These are phyloP conservation scores for Lampropteryx suffumata DNA, from an alignment of 2,888 invertebrate genomes.

Conservation along the genomic window DNA sequence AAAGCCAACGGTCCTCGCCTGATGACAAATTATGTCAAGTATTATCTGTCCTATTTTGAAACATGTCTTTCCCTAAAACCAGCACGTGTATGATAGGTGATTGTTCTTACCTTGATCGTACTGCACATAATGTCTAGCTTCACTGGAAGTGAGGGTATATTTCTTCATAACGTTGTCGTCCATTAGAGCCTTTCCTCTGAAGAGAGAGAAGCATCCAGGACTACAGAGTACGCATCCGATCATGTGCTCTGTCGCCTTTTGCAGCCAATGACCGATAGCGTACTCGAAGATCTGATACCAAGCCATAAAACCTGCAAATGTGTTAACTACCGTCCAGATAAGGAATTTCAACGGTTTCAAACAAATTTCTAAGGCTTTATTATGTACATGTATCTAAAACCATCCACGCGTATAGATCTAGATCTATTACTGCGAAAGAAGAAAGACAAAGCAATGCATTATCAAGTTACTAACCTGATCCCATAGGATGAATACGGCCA, in stretches of 20 bases:
- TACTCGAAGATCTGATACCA: slow-evolving; percentile 96
- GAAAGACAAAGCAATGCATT: too few relatives aligned
- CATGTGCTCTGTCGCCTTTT: slow-evolving; percentile 95
- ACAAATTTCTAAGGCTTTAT: too few relatives aligned
- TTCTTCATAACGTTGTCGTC: slow-evolving; percentile 94
- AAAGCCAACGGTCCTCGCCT: slow-evolving; percentile 98
- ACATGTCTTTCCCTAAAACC: too few relatives aligned
- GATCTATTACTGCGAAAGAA: too few relatives aligned
- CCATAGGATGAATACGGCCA: slow-evolving; percentile 94
- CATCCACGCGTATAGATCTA: too few relatives aligned
- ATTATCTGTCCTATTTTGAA: too few relatives aligned
- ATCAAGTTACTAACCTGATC: slow-evolving; percentile 71
- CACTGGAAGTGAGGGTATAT: slow-evolving; percentile 90
- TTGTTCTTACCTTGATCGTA: slow-evolving; percentile 92
- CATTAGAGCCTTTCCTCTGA: slow-evolving; percentile 94
- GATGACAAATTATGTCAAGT: too few relatives aligned
- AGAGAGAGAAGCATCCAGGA: slow-evolving; percentile 96
- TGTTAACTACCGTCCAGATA: too few relatives aligned
- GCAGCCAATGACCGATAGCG: slow-evolving; percentile 96
- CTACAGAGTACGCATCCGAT: slow-evolving; percentile 95
- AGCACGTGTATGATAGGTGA: too few relatives aligned
- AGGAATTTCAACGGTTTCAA: too few relatives aligned
- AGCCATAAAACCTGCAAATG: slow-evolving; percentile 88
- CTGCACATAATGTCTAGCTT: slow-evolving; percentile 93
- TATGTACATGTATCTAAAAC: too few relatives aligned